Conservation (phyloP, 1,140 invertebrate species). For the Drosophila lowei region DNA sequence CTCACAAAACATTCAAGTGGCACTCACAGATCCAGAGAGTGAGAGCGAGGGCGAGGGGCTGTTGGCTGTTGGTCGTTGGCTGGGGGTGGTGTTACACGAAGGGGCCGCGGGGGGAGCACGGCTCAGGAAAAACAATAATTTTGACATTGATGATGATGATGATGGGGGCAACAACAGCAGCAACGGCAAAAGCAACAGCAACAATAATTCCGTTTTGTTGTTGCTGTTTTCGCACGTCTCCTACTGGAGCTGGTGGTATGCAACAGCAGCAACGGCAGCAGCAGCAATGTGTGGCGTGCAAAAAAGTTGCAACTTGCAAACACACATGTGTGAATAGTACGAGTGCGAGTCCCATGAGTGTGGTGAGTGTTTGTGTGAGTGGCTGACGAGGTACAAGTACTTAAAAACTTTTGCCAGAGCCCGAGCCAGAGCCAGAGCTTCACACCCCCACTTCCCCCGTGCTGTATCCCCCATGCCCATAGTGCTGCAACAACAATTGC, state of each 20-base stretch:
- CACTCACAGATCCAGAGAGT: slow-evolving; percentile 23
- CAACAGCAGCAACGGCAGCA: slow-evolving; percentile 40
- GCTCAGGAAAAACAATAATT: slow-evolving; percentile 74
- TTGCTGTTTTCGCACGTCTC: slow-evolving; percentile 53
- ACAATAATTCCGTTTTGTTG: slow-evolving; percentile 53
- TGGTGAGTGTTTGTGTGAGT: slow-evolving; percentile 34
- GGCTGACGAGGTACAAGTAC: slow-evolving; percentile 55
- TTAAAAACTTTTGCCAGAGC: slow-evolving; percentile 65
- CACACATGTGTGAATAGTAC: slow-evolving; percentile 20
- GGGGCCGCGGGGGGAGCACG: not conserved
- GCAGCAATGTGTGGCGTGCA: slow-evolving; percentile 66
- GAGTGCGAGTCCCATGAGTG: slow-evolving; percentile 7
- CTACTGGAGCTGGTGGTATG: slow-evolving; percentile 53
- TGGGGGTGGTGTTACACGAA: not conserved
- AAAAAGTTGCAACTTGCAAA: slow-evolving; percentile 73
- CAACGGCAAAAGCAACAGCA: slow-evolving; percentile 40
- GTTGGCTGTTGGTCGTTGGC: not conserved
- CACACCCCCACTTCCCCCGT: too few species aligned
- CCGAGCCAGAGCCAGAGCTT: not conserved
- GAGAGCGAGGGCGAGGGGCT: not conserved
- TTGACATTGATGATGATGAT: slow-evolving; percentile 76
- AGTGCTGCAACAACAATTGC: slow-evolving; percentile 59
- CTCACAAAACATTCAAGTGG: slow-evolving; percentile 56
- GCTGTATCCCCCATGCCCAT: too few species aligned
- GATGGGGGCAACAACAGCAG: slow-evolving; percentile 17